Evolutionary conservation across 2,888 invertebrate genomes (phyloP), one percentile per base, ranked within the genome.

Genomic region (Lacanobia wlatinum): DNA sequence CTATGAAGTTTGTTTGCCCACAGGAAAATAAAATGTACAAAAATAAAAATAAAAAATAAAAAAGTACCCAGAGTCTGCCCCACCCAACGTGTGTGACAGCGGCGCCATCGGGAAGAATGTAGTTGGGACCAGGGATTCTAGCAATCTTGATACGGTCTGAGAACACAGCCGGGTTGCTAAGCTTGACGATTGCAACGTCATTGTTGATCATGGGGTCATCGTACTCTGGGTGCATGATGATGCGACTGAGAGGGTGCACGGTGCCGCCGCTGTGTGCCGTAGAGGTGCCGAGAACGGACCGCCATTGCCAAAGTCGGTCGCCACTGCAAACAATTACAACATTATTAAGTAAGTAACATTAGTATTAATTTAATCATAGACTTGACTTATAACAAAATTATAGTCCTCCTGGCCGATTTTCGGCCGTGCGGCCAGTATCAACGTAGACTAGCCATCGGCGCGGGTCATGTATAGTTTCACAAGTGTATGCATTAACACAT

Each of bases 151-250:
- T 23, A 71, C 55, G n/a, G 55, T 16, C 38, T 7, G 3, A 87
- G 18, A 79, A 78, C 0, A 64, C 62, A 0, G 89, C 89, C 0
- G 88, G 73, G 2, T 53, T 50, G 5, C 72, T 21, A 43, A 93
- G 87, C 14, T 65, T 72, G 14, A 92, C 53, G 34, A 93, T 65
- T 12, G 92, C 89, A 4, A 93, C 66, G 69, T 93, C 93, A 55
- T 87, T 84, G 63, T 88, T 78, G 2, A 89, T 21, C 9, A 68
- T 73, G 0, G 5, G 23, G 10, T 21, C 6, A 63, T 69, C 65
- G 87, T 90, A 92, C 0, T 66, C 1, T 1, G 81, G 77, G 82
- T 92, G 92, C 0, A 85, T 0, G 16, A 81, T 60, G n/a, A 92
- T 48, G 4, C 46, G 52, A 12, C 63, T 40, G n/a, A 91, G 87